Percentiles rank a stretch among this genome's conserved stretches.
These are phyloP conservation scores for Caenorhabditis panamensis DNA, from an alignment of 2,888 invertebrate species.

Conservation along the genomic window DNA sequence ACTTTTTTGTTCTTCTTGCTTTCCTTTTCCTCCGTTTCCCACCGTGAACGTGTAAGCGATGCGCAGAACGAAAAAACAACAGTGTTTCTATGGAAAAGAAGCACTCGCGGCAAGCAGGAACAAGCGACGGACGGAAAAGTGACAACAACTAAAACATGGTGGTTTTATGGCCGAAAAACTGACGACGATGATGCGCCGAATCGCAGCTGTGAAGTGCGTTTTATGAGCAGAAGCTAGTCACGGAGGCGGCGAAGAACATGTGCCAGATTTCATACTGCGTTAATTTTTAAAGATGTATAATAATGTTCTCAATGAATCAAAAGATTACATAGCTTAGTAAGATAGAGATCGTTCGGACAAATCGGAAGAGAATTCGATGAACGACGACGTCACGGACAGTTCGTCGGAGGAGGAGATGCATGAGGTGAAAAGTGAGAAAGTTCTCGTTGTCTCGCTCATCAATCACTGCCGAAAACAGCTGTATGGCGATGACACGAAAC, in stretches of 20 bases:
- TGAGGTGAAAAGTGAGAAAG: slow-evolving; percentile 21
- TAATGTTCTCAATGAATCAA: not conserved
- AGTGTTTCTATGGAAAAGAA: slow-evolving; percentile 8
- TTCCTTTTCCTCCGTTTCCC: slow-evolving; percentile 13
- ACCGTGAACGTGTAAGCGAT: not conserved
- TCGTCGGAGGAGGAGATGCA: slow-evolving; percentile 7
- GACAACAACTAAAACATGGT: slow-evolving; percentile 36
- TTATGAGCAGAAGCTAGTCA: slow-evolving; percentile 32
- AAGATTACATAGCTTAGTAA: too few species aligned
- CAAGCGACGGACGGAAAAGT: slow-evolving; percentile 19
- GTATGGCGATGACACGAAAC: slow-evolving; percentile 5
- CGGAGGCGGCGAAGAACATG: not conserved
- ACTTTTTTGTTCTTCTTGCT: slow-evolving; percentile 20
- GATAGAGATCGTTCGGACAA: slow-evolving; percentile 13
- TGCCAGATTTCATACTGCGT: not conserved
- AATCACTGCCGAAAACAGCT: slow-evolving; percentile 42
- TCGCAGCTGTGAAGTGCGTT: slow-evolving; percentile 52
- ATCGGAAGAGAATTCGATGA: slow-evolving; percentile 28
- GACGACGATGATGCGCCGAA: slow-evolving; percentile 40
- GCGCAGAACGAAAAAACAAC: slow-evolving; percentile 11
- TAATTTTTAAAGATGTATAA: not conserved
- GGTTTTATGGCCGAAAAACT: slow-evolving; percentile 41
- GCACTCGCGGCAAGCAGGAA: not conserved
- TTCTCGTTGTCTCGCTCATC: slow-evolving; percentile 29
- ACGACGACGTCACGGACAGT: slow-evolving; percentile 36